Evolutionary conservation across 2,888 invertebrate species (phyloP), one percentile per base, ranked within the genome.

Genomic region (Crioceris asparagi): DNA sequence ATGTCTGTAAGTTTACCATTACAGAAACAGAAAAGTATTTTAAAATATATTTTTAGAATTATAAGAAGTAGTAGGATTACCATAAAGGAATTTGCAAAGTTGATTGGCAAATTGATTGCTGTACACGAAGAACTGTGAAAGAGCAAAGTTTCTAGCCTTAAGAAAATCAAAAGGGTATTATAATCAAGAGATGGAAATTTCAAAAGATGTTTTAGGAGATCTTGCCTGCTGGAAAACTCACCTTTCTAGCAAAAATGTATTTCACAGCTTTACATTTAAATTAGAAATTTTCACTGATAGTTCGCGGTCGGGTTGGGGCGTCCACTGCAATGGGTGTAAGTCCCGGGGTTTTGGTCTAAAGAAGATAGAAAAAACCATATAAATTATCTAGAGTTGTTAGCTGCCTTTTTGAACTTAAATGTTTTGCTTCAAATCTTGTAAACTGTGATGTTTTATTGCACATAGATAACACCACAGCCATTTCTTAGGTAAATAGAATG

Each of bases 161-260:
- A 19, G 33, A 23, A 36, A 35, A 7, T 10, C 29, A n/a, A n/a
- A 23, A 4, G 41, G 38, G 4, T 34, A 38, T 23, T 47, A 39
- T 32, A 39, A 43, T 41, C 29, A n/a, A 8, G 17, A 21, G 25
- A 46, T 48, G 43, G 3, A n/a, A n/a, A 34, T 45, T 25, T 30
- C 39, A 8, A 7, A 12, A 17, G n/a, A 17, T 30, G 12, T 47
- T 25, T 11, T 7, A 27, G 17, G 29, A n/a, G 52, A 52, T 14
- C 35, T 52, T 17, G 35, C 35, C 12, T 52, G 49, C 50, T 53
- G 47, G 49, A 27, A 31, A 11, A 14, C 17, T 6, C 41, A 34
- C 11, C 43, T 50, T 18, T 11, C 21, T 10, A 16, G 36, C 14
- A 25, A 8, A 14, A 33, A 37, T 30, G 17, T 25, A 11, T 36